Percentiles rank a stretch among this genome's conserved stretches.
phyloP scores from a whole-genome alignment of 2,797 vertebrate genomes.

The Coendou prehensilis region DNA sequence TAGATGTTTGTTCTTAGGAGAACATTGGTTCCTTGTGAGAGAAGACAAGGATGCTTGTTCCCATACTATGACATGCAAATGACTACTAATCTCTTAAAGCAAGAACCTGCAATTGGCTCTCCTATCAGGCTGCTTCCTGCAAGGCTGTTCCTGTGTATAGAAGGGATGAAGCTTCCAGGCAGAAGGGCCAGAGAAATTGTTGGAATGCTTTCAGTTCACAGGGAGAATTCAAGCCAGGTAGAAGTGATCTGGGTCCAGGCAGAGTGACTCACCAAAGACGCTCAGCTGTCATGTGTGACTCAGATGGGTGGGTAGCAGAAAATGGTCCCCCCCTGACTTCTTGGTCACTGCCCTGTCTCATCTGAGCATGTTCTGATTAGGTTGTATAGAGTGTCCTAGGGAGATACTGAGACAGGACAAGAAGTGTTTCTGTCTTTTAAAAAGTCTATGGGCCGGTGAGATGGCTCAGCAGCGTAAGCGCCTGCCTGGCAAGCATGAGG shows the following conservation, averaged over 20 bases:
- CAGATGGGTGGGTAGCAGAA: not conserved
- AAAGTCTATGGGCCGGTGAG: not conserved
- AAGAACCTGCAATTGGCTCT: not conserved
- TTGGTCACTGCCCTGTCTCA: not conserved
- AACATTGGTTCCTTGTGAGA: not conserved
- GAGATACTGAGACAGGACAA: not conserved
- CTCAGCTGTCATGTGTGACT: not conserved
- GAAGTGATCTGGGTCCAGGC: not conserved
- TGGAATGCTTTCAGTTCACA: not conserved
- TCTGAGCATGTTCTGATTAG: not conserved
- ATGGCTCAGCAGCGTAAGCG: too few relatives aligned
- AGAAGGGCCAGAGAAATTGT: slow-evolving; percentile 34
- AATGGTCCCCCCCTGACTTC: not conserved
- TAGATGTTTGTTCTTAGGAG: slow-evolving; percentile 26
- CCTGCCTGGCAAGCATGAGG: too few relatives aligned
- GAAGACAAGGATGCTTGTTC: not conserved
- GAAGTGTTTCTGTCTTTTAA: not conserved
- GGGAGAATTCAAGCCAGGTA: not conserved
- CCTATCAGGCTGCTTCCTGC: not conserved
- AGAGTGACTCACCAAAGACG: not conserved
- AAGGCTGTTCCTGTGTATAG: not conserved
- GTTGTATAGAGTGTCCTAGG: not conserved
- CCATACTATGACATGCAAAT: not conserved
- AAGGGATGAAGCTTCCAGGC: not conserved
- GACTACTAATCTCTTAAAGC: slow-evolving; percentile 23